Evolutionary conservation across 2,113 vertebrate species (phyloP).

Genomic region (Brachypodius melanocephalos): DNA sequence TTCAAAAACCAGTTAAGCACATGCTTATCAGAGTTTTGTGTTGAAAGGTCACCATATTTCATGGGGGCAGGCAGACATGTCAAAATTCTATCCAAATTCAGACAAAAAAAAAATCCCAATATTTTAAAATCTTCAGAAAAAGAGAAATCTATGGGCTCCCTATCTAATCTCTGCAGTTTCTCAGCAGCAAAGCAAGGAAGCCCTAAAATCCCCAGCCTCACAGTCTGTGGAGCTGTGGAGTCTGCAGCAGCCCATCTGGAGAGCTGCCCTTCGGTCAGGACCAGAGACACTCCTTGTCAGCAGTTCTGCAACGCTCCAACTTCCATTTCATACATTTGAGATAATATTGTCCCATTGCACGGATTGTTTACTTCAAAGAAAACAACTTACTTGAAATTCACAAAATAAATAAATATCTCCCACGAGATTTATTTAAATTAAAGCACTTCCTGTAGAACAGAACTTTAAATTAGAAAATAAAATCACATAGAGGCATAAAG

Average conservation of each 20-base stretch:
- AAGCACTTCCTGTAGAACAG: conserved; percentile 47
- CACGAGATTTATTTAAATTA: conserved; percentile 48
- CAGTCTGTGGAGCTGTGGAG: background rate
- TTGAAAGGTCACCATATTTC: background rate
- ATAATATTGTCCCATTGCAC: background rate
- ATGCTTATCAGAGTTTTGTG: background rate
- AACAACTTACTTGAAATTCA: conserved; percentile 51
- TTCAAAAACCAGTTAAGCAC: background rate
- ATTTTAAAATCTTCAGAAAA: background rate
- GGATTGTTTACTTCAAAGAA: background rate
- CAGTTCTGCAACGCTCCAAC: background rate
- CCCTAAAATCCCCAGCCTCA: background rate
- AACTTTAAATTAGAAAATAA: conserved; percentile 58
- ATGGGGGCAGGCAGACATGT: background rate
- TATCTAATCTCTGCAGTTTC: background rate
- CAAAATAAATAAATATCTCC: conserved; percentile 8
- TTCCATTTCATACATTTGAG: background rate
- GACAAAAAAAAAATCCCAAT: background rate
- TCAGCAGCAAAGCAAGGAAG: background rate
- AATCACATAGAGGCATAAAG: conserved; percentile 11
- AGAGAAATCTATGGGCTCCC: background rate
- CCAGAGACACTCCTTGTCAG: background rate
- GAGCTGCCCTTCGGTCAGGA: background rate
- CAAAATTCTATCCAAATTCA: background rate
- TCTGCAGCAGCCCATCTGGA: background rate